Conservation (phyloP, 2,113 vertebrate species). For the Plotosus lineatus region DNA sequence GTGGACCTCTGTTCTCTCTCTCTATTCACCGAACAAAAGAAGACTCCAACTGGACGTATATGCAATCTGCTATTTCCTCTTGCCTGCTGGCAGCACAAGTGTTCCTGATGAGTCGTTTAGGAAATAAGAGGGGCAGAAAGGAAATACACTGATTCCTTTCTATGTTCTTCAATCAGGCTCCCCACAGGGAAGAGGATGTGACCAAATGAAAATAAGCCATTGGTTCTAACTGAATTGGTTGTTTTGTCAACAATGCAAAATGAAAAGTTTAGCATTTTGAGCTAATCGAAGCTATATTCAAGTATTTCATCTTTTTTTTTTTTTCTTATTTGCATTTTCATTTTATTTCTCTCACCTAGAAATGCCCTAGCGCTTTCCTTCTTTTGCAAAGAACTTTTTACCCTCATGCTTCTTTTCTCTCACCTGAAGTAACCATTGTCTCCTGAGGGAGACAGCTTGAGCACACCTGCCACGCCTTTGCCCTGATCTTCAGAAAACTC, state of each 20-base stretch:
- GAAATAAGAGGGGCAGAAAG: slow-evolving; percentile 20
- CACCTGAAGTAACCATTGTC: slow-evolving; percentile 45
- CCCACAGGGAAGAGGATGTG: slow-evolving; percentile 24
- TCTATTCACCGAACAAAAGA: slow-evolving; percentile 65
- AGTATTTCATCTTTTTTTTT: slow-evolving; percentile 10
- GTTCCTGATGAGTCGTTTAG: slow-evolving; percentile 55
- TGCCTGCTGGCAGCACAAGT: slow-evolving; percentile 39
- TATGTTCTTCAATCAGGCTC: slow-evolving; percentile 39
- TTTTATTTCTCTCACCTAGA: not conserved
- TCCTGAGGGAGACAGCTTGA: slow-evolving; percentile 43
- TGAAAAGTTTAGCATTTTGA: not conserved
- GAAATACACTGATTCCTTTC: slow-evolving; percentile 42
- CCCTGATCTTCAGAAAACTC: slow-evolving; percentile 54
- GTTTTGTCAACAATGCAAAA: not conserved
- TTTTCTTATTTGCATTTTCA: slow-evolving; percentile 19
- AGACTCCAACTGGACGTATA: slow-evolving; percentile 44
- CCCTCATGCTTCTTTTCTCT: slow-evolving; percentile 14
- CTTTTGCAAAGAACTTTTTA: slow-evolving; percentile 28
- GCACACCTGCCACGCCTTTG: slow-evolving; percentile 53
- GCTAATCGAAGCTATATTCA: slow-evolving; percentile 19
- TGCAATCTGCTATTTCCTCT: slow-evolving; percentile 38
- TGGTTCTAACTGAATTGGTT: slow-evolving; percentile 45
- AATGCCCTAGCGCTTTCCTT: not conserved
- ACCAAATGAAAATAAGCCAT: slow-evolving; percentile 35
- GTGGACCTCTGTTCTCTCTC: slow-evolving; percentile 52